A percentile compares a stretch with the other conserved stretches of the same genome.
These are phyloP conservation scores for Matsumurasca onukii DNA, from an alignment of 1,140 invertebrate genomes.

Conservation along the genomic window DNA sequence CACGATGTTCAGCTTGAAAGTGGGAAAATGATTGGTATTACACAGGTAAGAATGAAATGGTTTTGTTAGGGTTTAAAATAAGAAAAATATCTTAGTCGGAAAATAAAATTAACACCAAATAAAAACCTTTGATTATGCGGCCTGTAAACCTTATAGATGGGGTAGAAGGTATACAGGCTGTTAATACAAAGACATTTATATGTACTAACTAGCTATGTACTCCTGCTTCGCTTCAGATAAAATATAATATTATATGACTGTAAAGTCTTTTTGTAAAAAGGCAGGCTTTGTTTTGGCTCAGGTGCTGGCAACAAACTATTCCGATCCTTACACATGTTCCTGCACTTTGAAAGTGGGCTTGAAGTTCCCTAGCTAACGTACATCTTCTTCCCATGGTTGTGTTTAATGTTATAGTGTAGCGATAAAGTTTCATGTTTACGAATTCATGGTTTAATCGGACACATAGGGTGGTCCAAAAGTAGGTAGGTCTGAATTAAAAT, in stretches of 20 bases:
- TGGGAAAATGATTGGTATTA: slow-evolving; percentile 70
- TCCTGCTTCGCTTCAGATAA: too few relatives aligned
- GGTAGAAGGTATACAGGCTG: neutral
- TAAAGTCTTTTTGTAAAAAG: too few relatives aligned
- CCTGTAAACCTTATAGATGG: too few relatives aligned
- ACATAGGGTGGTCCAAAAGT: neutral
- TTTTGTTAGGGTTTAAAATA: neutral
- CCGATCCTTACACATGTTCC: neutral
- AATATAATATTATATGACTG: too few relatives aligned
- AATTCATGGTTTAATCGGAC: neutral
- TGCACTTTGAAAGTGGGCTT: neutral
- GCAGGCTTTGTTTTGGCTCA: too few relatives aligned
- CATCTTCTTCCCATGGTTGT: neutral
- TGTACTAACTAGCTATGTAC: neutral
- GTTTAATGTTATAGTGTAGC: neutral
- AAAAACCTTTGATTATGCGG: too few relatives aligned
- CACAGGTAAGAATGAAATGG: slow-evolving; percentile 54
- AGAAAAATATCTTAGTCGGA: neutral
- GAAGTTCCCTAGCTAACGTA: neutral
- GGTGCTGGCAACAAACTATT: too few relatives aligned
- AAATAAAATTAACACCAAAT: neutral
- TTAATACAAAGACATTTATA: neutral
- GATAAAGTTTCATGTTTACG: neutral
- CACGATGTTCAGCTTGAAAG: slow-evolving; percentile 58
- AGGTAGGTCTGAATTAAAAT: neutral